Base-by-base conservation (phyloP, 2,797 vertebrate species). In the Chaetophractus vellerosus region DNA sequence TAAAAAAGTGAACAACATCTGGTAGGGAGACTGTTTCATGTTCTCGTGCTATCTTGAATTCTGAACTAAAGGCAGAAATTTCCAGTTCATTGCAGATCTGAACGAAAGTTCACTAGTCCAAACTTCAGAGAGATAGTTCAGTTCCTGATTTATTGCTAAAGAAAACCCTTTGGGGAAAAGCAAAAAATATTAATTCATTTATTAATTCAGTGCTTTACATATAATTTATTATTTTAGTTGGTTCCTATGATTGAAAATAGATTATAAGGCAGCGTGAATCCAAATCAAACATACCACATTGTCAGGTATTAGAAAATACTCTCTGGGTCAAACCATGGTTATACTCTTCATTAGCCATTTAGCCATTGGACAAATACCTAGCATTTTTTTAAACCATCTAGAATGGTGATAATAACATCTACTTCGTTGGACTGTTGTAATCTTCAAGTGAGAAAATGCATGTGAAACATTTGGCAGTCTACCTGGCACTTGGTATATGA, bases 151-250 rank as follows among this genome's bases (percentile, higher is more conserved):
- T 75, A 18, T 64, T 95, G 57, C 26, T 36, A 9, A 24, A 33
- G 55, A 21, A 59, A 26, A 2, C 36, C 36, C 12, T 33, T 18
- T 45, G 88, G 33, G 15, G 12, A 96, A 90, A 68, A 86, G 24
- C 36, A 19, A 94, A 93, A 63, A n/a, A 18, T 50, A 45, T 68
- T 88, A 76, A 82, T 94, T 71, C 48, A 96, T 61, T 91, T 93
- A 83, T 72, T 23, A 79, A 41, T 61, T 86, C 26, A 72, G 23
- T 59, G 11, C n/a, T 91, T 2, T 2, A 0, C 45, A 66, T 57
- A 33, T 61, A 31, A 78, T 88, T 94, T 93, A 76, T 86, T 68
- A 78, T 80, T 16, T 31, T 52, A 91, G n/a, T 79, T 93, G 80
- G 11, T 23, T 63, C 2, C 82, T 83, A 48, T 24, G 48, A 50